A percentile compares a stretch with the other conserved stretches of the same genome.
These are phyloP conservation scores for Belgica antarctica DNA, from an alignment of 2,888 invertebrate species.

Conservation along the genomic window DNA sequence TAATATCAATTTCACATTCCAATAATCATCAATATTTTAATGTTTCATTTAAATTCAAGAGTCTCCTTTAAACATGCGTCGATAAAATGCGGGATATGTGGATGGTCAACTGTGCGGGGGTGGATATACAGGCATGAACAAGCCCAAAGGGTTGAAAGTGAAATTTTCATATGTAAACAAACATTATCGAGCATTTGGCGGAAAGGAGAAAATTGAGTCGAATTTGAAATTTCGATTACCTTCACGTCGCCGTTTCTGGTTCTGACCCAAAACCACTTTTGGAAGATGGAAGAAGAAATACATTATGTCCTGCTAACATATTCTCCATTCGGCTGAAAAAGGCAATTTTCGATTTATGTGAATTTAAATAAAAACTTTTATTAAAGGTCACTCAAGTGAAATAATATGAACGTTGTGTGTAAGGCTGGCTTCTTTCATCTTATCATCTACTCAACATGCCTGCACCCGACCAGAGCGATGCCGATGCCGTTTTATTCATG, in stretches of 20 bases:
- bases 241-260: slow-evolving; percentile 1
- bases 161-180: slow-evolving; percentile 32
- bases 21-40: slow-evolving; percentile 43
- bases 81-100: not conserved
- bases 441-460: slow-evolving; percentile 30
- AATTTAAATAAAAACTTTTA: slow-evolving; percentile 44
- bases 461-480: too few species aligned
- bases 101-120: slow-evolving; percentile 3
- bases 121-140: not conserved
- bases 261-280: not conserved
- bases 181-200: not conserved
- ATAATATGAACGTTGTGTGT: slow-evolving; percentile 36
- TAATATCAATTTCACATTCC: slow-evolving; percentile 44
- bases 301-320: slow-evolving; percentile 16
- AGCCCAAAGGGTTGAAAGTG: not conserved
- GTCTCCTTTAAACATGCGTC: slow-evolving; percentile 18
- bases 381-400: slow-evolving; percentile 43
- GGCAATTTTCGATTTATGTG: slow-evolving; percentile 43
- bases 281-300: not conserved
- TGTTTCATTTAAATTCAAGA: slow-evolving; percentile 44
- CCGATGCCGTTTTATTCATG: slow-evolving; percentile 33
- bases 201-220: slow-evolving; percentile 21
- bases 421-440: slow-evolving; percentile 33
- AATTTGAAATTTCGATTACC: slow-evolving; percentile 42
- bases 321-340: slow-evolving; percentile 35